Conservation (phyloP, 2,797 vertebrate species). For the Babyrousa celebensis region DNA sequence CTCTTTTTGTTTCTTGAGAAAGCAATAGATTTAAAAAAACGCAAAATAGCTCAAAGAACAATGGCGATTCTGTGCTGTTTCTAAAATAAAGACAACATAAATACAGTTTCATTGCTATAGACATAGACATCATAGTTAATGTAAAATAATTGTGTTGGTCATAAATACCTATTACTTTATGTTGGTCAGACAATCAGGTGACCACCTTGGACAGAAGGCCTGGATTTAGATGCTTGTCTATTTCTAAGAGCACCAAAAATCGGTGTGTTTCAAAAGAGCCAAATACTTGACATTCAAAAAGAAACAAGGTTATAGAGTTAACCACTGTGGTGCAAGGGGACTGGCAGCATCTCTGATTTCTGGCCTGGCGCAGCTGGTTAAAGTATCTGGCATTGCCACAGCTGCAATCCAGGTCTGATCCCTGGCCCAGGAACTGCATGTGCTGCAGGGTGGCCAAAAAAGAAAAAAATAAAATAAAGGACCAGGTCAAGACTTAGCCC, state of each 20-base stretch:
- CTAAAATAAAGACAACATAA: conserved; percentile 30
- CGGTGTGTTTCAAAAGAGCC: background rate
- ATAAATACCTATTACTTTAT: background rate
- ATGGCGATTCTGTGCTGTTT: background rate
- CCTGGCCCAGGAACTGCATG: too few relatives aligned
- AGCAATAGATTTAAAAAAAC: conserved; percentile 1
- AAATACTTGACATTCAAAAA: background rate
- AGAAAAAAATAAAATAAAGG: too few relatives aligned
- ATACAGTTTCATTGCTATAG: background rate
- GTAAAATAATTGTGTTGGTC: background rate
- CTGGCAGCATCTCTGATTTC: too few relatives aligned
- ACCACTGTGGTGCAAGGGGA: too few relatives aligned
- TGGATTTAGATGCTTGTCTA: conserved; percentile 14
- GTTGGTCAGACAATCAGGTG: background rate
- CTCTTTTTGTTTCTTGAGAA: conserved; percentile 24
- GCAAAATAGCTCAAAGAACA: conserved; percentile 5
- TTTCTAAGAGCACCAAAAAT: background rate
- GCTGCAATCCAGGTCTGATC: too few relatives aligned
- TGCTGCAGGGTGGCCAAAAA: too few relatives aligned
- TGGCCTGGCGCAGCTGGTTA: too few relatives aligned
- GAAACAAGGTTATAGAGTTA: background rate
- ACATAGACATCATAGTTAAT: background rate
- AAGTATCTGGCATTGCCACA: too few relatives aligned
- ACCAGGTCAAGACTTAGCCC: background rate
- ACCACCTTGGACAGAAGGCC: background rate